Conservation (phyloP, 2,888 invertebrate species). For the Amaurobius ferox region DNA sequence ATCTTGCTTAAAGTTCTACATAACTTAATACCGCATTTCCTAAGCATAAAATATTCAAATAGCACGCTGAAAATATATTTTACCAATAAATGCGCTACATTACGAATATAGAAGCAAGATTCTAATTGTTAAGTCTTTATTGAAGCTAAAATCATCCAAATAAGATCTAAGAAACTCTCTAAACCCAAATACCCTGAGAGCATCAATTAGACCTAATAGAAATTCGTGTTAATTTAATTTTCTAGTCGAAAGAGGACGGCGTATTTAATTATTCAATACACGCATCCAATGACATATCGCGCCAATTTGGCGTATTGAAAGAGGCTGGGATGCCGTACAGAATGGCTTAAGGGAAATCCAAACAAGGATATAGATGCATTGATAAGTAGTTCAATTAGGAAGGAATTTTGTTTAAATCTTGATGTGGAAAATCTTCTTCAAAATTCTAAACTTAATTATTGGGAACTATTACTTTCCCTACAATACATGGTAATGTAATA, state of each 20-base stretch:
- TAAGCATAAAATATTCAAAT: too few species aligned
- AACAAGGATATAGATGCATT: neutral
- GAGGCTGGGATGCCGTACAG: neutral
- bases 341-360: neutral
- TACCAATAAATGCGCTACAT: too few species aligned
- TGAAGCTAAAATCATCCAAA: too few species aligned
- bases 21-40: too few species aligned
- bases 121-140: too few species aligned
- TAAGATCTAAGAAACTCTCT: neutral
- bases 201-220: neutral
- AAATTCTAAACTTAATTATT: too few species aligned
- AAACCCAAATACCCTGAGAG: neutral
- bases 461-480: too few species aligned
- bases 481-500: too few species aligned
- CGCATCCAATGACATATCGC: neutral
- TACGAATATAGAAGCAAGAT: too few species aligned
- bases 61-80: too few species aligned
- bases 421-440: neutral
- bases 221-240: conserved; percentile 12
- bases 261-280: neutral
- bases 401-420: neutral
- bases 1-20: too few species aligned
- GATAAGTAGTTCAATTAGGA: neutral
- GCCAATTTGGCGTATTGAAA: conserved; percentile 9
- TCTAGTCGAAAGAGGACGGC: neutral